Evolutionary conservation across 2,888 invertebrate genomes (phyloP).

Genomic region (Hipparchia sbordonii): DNA sequence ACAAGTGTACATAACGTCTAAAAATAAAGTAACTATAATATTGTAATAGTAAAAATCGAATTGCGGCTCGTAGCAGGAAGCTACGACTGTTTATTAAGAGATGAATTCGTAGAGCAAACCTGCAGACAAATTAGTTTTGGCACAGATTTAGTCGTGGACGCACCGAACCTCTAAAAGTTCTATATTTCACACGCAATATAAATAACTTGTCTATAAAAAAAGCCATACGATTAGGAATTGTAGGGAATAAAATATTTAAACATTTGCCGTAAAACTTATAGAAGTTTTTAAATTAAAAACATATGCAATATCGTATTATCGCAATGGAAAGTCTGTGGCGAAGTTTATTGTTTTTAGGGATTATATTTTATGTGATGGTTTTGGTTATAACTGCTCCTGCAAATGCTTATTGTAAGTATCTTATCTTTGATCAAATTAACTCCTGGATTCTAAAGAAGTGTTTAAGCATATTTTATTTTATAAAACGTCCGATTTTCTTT

Average conservation of each 20-base stretch:
- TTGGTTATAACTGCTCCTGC: constrained; percentile 46
- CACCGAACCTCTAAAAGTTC: constrained; percentile 16
- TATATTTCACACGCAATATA: not conserved
- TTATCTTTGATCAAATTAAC: constrained; percentile 16
- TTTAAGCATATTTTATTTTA: not conserved
- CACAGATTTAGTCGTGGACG: constrained; percentile 31
- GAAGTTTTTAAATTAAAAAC: not conserved
- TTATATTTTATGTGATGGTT: constrained; percentile 40
- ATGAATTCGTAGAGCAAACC: constrained; percentile 28
- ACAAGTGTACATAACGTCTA: no score
- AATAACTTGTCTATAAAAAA: not conserved
- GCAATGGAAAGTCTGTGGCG: constrained; percentile 49
- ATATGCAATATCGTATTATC: not conserved
- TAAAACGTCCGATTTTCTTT: not conserved
- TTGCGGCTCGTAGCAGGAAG: constrained; percentile 30
- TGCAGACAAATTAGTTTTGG: constrained; percentile 29
- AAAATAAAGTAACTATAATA: not conserved
- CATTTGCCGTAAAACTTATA: not conserved
- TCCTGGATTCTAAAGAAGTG: not conserved
- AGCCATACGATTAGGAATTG: not conserved
- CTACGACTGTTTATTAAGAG: constrained; percentile 22
- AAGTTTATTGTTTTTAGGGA: constrained; percentile 34
- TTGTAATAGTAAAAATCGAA: not conserved
- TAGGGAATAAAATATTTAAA: not conserved
- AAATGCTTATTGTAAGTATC: constrained; percentile 55